Conservation (phyloP, 2,888 invertebrate genomes). For the Masnerella sp. region DNA sequence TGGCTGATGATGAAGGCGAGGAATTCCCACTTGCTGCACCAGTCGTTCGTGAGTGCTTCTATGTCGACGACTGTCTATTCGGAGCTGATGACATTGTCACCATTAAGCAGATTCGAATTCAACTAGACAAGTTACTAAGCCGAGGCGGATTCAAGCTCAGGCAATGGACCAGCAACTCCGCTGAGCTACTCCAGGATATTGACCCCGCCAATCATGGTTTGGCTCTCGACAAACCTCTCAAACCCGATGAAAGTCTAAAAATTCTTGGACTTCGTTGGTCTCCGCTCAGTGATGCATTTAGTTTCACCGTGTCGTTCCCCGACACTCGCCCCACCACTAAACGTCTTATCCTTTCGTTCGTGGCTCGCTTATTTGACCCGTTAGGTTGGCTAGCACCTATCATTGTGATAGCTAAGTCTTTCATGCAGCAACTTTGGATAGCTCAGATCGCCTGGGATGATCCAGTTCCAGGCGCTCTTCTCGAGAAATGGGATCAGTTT, state of each 20-base stretch:
- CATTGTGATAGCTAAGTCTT: background rate
- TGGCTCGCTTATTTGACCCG: background rate
- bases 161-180: background rate
- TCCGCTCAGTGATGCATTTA: background rate
- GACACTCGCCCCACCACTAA: background rate
- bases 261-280: conserved; percentile 8
- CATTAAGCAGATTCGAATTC: background rate
- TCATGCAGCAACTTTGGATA: background rate
- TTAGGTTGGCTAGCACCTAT: background rate
- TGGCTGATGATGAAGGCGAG: background rate
- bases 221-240: conserved; percentile 3
- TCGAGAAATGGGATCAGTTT: background rate
- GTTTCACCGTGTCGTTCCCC: background rate
- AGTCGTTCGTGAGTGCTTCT: background rate
- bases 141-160: background rate
- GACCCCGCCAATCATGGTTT: conserved; percentile 7
- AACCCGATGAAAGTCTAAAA: background rate
- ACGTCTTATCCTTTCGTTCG: background rate
- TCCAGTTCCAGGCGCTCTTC: background rate
- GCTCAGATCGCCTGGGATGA: background rate
- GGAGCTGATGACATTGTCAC: background rate
- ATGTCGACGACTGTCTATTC: background rate
- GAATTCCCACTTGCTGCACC: background rate
- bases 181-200: conserved; percentile 10
- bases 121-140: background rate